These are phyloP conservation scores for Lingula anatina DNA, from an alignment of 2,888 invertebrate genomes.

Conservation along the genomic window DNA sequence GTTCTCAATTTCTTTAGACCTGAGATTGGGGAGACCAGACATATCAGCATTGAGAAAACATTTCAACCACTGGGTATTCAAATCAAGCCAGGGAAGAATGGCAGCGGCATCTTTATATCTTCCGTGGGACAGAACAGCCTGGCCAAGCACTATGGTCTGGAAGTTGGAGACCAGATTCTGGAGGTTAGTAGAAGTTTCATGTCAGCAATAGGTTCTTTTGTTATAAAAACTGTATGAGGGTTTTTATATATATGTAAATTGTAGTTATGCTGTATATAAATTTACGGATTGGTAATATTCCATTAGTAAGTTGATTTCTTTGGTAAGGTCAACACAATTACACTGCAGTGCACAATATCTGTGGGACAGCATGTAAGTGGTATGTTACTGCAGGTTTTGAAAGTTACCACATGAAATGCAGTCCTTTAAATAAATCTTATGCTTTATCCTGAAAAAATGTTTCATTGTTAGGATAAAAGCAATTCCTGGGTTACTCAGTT, in stretches of 20 bases:
- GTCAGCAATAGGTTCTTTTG: not conserved
- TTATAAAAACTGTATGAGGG: not conserved
- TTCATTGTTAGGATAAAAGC: no score
- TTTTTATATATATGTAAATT: not conserved
- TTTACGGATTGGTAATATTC: not conserved
- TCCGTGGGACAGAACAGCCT: conserved; percentile 89
- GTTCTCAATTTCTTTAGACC: conserved; percentile 34
- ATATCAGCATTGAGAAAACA: conserved; percentile 74
- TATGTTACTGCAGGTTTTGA: not conserved
- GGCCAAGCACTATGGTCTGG: conserved; percentile 85
- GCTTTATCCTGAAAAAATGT: no score
- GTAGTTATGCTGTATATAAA: no score
- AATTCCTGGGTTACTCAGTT: no score
- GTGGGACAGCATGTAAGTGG: not conserved
- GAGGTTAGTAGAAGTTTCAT: conserved; percentile 32
- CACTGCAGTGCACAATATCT: not conserved
- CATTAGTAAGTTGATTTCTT: not conserved
- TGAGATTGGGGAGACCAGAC: conserved; percentile 38
- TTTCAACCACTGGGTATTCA: conserved; percentile 90
- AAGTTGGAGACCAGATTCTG: conserved; percentile 65
- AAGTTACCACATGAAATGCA: no score
- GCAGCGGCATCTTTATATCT: conserved; percentile 91
- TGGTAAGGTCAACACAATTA: not conserved
- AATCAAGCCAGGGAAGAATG: conserved; percentile 57
- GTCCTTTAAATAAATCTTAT: no score